phyloP scores from a whole-genome alignment of 2,888 invertebrate species.

The Pimpla rufipes region DNA sequence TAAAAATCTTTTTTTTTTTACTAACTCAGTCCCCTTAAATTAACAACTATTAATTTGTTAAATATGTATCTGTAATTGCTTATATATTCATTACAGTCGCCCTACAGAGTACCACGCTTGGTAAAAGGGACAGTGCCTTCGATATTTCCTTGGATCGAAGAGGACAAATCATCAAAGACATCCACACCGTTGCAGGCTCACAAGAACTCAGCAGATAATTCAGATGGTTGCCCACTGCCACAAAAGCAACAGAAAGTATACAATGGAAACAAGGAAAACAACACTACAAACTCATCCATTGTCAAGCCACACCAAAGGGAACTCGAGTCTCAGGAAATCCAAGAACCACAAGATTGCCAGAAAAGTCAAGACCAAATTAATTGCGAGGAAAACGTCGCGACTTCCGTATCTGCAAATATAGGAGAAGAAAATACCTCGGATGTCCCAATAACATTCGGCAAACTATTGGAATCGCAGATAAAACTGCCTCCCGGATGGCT shows the following conservation, averaged over 20 bases:
- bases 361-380: not conserved
- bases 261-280: too few species aligned
- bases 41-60: not conserved
- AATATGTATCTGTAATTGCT: not conserved
- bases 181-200: not conserved
- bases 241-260: slow-evolving; percentile 21
- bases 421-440: not conserved
- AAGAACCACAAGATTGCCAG: not conserved
- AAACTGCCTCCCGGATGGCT: slow-evolving; percentile 27
- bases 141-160: slow-evolving; percentile 38
- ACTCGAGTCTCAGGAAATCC: not conserved
- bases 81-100: slow-evolving; percentile 30
- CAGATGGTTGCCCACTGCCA: not conserved
- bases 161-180: too few species aligned
- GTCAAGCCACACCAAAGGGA: not conserved
- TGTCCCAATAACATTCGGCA: slow-evolving; percentile 1
- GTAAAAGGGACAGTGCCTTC: slow-evolving; percentile 23
- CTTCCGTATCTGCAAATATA: not conserved
- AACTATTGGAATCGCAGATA: slow-evolving; percentile 25
- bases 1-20: too few species aligned
- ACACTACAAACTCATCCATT: slow-evolving; percentile 3
- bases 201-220: not conserved
- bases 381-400: not conserved
- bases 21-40: not conserved
- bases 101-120: slow-evolving; percentile 35